Conservation (phyloP, 53 echinoderm and acorn worm species). For the Luidia sarsii region DNA sequence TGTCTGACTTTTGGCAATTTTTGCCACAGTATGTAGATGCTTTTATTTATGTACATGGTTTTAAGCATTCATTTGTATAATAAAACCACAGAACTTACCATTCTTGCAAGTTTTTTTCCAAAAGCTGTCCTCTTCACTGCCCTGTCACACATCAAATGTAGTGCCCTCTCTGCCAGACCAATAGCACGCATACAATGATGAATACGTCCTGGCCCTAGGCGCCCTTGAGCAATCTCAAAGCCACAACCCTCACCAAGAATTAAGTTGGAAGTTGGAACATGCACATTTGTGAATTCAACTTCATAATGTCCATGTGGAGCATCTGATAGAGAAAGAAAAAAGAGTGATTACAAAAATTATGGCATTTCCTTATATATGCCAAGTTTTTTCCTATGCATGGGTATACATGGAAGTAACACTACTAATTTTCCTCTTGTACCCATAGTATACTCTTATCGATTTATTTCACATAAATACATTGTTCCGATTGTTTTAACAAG, state of each 20-base stretch:
- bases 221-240: slow-evolving; percentile 99
- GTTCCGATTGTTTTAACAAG: too few relatives aligned
- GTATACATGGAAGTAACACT: too few relatives aligned
- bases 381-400: too few relatives aligned
- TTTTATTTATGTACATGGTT: neutral
- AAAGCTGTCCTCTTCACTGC: slow-evolving; percentile 85
- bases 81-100: too few relatives aligned
- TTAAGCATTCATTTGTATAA: neutral
- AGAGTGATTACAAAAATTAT: too few relatives aligned
- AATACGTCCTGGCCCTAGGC: slow-evolving; percentile 90
- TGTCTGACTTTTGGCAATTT: neutral
- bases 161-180: slow-evolving; percentile 86
- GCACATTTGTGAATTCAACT: slow-evolving; percentile 85
- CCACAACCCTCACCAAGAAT: slow-evolving; percentile 96
- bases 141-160: slow-evolving; percentile 79
- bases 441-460: too few relatives aligned
- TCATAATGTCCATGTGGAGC: slow-evolving; percentile 98
- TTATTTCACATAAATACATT: too few relatives aligned
- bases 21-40: neutral
- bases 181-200: slow-evolving; percentile 96
- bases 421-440: too few relatives aligned
- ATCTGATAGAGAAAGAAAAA: slow-evolving; percentile 68
- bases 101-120: slow-evolving; percentile 74
- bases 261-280: slow-evolving; percentile 87
- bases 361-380: too few relatives aligned